Evolutionary conservation across 2,113 vertebrate genomes (phyloP).

Genomic region (Xiphophorus couchianus): DNA sequence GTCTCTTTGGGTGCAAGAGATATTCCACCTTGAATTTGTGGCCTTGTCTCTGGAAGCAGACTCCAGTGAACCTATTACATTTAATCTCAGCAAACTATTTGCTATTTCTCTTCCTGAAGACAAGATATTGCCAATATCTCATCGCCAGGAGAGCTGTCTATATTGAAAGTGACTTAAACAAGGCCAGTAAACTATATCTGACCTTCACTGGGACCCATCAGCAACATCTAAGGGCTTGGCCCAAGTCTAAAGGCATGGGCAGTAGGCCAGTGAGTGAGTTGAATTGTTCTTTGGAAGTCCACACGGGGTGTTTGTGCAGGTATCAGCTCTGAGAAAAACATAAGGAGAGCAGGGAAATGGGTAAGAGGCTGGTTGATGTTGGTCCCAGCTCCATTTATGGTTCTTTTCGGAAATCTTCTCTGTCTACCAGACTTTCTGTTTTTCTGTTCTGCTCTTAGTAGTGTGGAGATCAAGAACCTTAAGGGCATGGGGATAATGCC

Average conservation of each 20-base stretch:
- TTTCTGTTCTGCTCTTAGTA: constrained; percentile 1
- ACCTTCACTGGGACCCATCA: constrained; percentile 36
- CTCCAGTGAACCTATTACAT: constrained; percentile 50
- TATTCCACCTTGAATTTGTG: constrained; percentile 43
- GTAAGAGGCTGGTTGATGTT: background rate
- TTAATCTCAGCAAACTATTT: constrained; percentile 67
- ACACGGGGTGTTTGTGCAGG: constrained; percentile 24
- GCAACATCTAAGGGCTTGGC: constrained; percentile 33
- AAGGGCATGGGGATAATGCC: constrained; percentile 57
- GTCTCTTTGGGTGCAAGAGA: constrained; percentile 32
- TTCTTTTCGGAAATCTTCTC: constrained; percentile 6
- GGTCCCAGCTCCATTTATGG: background rate
- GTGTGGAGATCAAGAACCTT: constrained; percentile 52
- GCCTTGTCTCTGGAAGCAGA: constrained; percentile 43
- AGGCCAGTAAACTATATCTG: constrained; percentile 48
- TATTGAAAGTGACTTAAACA: constrained; percentile 68
- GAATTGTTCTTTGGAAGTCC: constrained; percentile 24
- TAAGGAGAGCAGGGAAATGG: constrained; percentile 12
- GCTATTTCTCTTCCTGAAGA: constrained; percentile 61
- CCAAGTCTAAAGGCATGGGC: constrained; percentile 2
- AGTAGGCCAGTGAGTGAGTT: constrained; percentile 26
- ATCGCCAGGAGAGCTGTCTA: constrained; percentile 48
- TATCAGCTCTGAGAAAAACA: constrained; percentile 41
- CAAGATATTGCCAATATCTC: constrained; percentile 68
- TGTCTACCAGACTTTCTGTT: background rate